Base-by-base conservation (phyloP, 2,113 vertebrate genomes). In the Megaceryle torquata region DNA sequence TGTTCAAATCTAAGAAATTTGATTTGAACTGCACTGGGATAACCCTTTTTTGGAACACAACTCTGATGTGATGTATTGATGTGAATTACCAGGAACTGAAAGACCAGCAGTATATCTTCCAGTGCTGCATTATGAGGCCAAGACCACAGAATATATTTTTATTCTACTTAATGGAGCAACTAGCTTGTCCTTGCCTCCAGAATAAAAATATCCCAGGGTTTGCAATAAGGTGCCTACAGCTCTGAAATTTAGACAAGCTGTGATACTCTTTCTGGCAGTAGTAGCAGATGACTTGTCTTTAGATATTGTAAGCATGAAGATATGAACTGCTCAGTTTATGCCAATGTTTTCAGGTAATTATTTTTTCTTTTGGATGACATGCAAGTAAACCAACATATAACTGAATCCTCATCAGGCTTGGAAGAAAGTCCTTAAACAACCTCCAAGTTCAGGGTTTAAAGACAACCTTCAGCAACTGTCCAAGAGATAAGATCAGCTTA, bases 401-500 rank as follows among this genome's bases (percentile, higher is more conserved):
- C 72, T 72, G 79, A 92, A 83, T 90, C 65, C 28, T 84, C 80
- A 72, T 76, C 33, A 88, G 57, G 53, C 53, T 91, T 91, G 74
- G 80, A 92, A 86, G 80, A 54, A 79, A 31, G 48, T 70, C 85
- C 72, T 95, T 82, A 86, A 94, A 69, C 29, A 91, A 88, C 29
- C 64, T 91, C 76, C 31, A 57, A 81, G 44, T 16, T 41, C 18
- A 31, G 48, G 31, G 48, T 93, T 96, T 92, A 89, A 90, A 86
- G 65, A 86, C 50, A 50, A 90, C 72, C 74, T 96, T 69, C 88
- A 92, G 89, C 70, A 88, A 86, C 68, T 88, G 92, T 37, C 86
- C 95, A 89, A 80, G 79, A 90, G 91, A 93, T 90, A 96, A 90
- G 46, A 96, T 96, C 91, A 78, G 59, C 81, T 74, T 89, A 80